Base-by-base conservation (phyloP, 2,888 invertebrate genomes). In the Lymantria monacha region DNA sequence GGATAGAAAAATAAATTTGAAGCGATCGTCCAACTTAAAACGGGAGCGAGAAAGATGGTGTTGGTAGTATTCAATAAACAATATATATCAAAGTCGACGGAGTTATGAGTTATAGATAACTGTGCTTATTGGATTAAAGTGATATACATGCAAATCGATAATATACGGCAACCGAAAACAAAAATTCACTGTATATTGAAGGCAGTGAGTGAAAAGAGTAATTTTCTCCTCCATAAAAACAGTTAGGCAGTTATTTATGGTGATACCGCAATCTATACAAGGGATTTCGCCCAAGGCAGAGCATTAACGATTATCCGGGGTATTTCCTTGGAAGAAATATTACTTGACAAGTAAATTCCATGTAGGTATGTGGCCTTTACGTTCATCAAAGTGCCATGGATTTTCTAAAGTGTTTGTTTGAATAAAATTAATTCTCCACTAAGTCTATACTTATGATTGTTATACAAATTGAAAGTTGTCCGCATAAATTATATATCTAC, bases 191-290 rank as follows among this genome's bases (percentile, higher is more conserved):
- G 75, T 80, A 77, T 77, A 85, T 84, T 83, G 85, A 82, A 82
- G 76, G 84, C 85, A 85, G 76, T 83, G 82, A 87, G 81, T 83
- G 82, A 81, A 82, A 82, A 83, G 81, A 81, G 81, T 81, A 82
- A 83, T 83, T 82, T 83, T 82, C 82, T 85, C 85, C 85, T 83
- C 86, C 86, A 88, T 87, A 89, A 88, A 89, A 89, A 87, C 87
- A 87, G 86, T 86, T 86, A 81, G 81, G 78, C 76, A 82, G 87
- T 87, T 89, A 90, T 90, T 90, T 90, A 88, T 86, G 85, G 80
- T 83, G 88, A 85, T 85, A 85, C 86, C 86, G 82, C 88, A 85
- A 87, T 88, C 87, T 87, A 86, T 89, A 86, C 83, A 85, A 81
- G 85, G 85, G 87, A 85, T 87, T 86, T 76, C 69, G 83, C 88